A percentile compares a stretch with the other conserved stretches of the same genome.
phyloP scores from a whole-genome alignment of 1,140 invertebrate species.

The Dreissena polymorpha region DNA sequence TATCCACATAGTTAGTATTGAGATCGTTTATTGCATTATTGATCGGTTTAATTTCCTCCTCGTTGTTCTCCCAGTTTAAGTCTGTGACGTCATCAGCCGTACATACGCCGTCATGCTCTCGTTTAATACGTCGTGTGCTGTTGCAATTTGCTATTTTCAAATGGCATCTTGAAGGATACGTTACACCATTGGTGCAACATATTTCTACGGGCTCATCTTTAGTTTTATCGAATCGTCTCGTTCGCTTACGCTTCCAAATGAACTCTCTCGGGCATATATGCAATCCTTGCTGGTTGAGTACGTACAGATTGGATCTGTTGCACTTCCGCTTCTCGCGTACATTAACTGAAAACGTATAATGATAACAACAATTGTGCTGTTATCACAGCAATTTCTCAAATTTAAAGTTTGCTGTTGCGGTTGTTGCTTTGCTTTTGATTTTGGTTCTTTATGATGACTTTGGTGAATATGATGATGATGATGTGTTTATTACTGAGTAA shows the following conservation, averaged over 20 bases:
- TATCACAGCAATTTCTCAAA: background rate
- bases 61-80: background rate
- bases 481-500: background rate
- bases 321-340: slow-evolving; percentile 65
- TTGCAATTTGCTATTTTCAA: slow-evolving; percentile 50
- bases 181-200: slow-evolving; percentile 68
- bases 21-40: background rate
- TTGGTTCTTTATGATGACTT: background rate
- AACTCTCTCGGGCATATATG: slow-evolving; percentile 70
- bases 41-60: background rate
- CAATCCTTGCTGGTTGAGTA: slow-evolving; percentile 70
- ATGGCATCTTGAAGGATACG: slow-evolving; percentile 63
- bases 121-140: slow-evolving; percentile 40
- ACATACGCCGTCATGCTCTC: slow-evolving; percentile 44
- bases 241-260: slow-evolving; percentile 57
- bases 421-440: background rate
- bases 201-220: slow-evolving; percentile 27
- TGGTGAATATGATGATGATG: background rate
- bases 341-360: slow-evolving; percentile 59
- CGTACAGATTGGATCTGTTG: slow-evolving; percentile 69
- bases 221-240: background rate
- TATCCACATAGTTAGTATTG: background rate
- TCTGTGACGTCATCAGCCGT: slow-evolving; percentile 11
- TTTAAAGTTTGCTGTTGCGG: background rate
- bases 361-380: background rate